phyloP scores from a whole-genome alignment of 2,797 vertebrate genomes.

The Sebastiscus albofasciatus region DNA sequence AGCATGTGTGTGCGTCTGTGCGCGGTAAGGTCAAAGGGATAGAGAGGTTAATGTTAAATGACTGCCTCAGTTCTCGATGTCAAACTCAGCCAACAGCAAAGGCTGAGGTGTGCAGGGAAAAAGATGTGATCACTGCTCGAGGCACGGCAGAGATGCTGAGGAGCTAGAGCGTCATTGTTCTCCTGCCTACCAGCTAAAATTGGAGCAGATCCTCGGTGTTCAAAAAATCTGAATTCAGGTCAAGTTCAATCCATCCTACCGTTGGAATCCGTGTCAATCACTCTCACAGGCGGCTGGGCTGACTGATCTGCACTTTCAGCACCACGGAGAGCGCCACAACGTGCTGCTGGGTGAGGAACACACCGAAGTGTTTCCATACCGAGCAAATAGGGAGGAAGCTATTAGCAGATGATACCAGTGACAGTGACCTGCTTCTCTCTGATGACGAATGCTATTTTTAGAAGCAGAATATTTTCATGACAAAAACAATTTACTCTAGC shows the following conservation, averaged over 20 bases:
- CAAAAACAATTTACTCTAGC: constrained; percentile 9
- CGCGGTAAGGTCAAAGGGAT: constrained; percentile 46
- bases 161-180: constrained; percentile 39
- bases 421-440: constrained; percentile 42
- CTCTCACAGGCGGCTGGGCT: constrained; percentile 34
- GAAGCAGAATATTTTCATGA: constrained; percentile 6
- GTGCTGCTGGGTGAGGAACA: constrained; percentile 38
- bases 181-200: constrained; percentile 49
- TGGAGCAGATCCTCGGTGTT: constrained; percentile 65
- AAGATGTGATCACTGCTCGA: not conserved
- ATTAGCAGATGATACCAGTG: constrained; percentile 31
- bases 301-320: constrained; percentile 73
- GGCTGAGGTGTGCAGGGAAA: constrained; percentile 10
- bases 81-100: constrained; percentile 46
- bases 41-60: constrained; percentile 52
- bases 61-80: constrained; percentile 44
- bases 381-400: constrained; percentile 27
- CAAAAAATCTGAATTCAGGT: constrained; percentile 69
- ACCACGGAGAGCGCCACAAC: constrained; percentile 72
- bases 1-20: not conserved
- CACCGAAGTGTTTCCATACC: constrained; percentile 6
- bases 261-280: constrained; percentile 67
- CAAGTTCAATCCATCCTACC: constrained; percentile 68
- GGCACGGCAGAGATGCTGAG: constrained; percentile 27
- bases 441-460: constrained; percentile 40